These are phyloP conservation scores for Pandemis heparana DNA, from an alignment of 2,888 invertebrate genomes.

Conservation along the genomic window DNA sequence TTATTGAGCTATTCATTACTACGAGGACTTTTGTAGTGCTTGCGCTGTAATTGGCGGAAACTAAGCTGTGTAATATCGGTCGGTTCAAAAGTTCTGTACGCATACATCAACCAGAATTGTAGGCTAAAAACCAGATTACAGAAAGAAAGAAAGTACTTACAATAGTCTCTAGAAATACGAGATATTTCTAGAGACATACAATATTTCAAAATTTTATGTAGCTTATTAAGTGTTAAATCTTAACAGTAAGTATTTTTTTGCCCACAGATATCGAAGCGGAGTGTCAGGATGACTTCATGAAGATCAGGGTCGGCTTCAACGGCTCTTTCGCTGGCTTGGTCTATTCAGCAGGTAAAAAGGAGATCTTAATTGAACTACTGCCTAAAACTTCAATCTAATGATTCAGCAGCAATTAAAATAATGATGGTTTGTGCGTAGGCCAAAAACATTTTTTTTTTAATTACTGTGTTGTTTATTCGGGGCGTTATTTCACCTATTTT, in stretches of 20 bases:
- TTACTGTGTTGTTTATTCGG: no score
- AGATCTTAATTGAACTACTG: no score
- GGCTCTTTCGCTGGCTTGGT: slow-evolving; percentile 95
- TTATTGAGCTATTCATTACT: slow-evolving; percentile 56
- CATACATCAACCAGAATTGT: neutral
- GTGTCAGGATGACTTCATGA: slow-evolving; percentile 98
- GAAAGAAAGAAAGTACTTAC: no score
- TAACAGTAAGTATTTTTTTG: neutral
- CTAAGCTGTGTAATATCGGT: neutral
- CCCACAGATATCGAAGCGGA: slow-evolving; percentile 95
- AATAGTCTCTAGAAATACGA: no score
- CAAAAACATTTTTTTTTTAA: no score
- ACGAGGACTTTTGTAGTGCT: slow-evolving; percentile 35
- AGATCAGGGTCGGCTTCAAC: slow-evolving; percentile 96
- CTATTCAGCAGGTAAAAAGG: slow-evolving; percentile 92
- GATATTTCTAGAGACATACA: no score
- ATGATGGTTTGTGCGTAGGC: no score
- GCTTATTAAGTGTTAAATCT: neutral
- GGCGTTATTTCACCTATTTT: no score
- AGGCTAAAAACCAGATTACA: neutral
- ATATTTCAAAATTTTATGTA: no score
- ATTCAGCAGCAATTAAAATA: no score
- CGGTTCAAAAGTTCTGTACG: neutral
- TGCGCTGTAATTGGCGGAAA: slow-evolving; percentile 20
- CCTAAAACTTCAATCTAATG: no score